phyloP scores from a whole-genome alignment of 1,140 invertebrate species.

The Diabrotica virgifera region DNA sequence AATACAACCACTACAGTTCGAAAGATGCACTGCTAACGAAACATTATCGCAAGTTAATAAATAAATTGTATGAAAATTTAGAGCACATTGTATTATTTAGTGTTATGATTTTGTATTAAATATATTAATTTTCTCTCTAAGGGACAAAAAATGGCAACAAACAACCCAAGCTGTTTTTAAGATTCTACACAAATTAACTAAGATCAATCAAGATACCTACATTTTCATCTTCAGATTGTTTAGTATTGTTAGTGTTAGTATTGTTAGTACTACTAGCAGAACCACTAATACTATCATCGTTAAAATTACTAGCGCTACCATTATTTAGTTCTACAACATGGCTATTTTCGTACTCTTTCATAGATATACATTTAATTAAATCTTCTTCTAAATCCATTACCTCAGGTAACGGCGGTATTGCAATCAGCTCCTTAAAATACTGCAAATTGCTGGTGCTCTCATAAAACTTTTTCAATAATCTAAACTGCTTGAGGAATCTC shows the following conservation, averaged over 20 bases:
- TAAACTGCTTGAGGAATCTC: conserved; percentile 87
- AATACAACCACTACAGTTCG: no score
- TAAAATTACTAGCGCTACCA: not conserved
- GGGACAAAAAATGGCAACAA: no score
- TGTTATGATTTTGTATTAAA: no score
- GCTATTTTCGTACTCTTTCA: not conserved
- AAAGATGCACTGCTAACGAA: no score
- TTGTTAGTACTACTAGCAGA: not conserved
- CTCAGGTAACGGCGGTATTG: conserved; percentile 88
- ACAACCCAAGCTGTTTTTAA: not conserved
- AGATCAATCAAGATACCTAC: not conserved
- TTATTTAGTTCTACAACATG: not conserved
- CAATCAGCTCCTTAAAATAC: conserved; percentile 96
- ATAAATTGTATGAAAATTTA: no score
- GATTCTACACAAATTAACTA: not conserved
- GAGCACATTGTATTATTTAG: no score
- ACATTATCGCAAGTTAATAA: no score
- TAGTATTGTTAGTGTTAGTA: not conserved
- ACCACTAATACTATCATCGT: not conserved
- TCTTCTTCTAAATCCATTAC: conserved; percentile 49
- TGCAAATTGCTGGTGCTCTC: conserved; percentile 89
- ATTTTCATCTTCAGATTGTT: not conserved
- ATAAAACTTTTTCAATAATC: conserved; percentile 89
- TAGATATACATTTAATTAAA: conserved; percentile 12
- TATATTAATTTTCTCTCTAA: no score